Evolutionary conservation across 2,113 vertebrate genomes (phyloP), one percentile per base, ranked within the genome.

Genomic region (Erythrocercus mccallii): DNA sequence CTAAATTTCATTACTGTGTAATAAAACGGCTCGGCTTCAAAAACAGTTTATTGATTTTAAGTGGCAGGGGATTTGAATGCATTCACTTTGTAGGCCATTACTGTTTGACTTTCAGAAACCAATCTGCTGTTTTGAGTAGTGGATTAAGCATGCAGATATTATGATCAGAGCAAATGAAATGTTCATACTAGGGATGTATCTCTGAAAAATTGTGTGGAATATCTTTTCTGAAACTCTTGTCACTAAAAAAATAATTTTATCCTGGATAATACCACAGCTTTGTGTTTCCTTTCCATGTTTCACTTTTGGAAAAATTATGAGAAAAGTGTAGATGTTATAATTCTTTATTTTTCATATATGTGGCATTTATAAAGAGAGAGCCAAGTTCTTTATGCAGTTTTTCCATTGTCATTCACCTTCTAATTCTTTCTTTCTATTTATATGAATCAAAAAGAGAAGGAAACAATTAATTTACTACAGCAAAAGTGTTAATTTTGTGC

Each of bases 11-110:
- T 97, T 97, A 89, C 57, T 71, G n/a, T 64, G 80, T 90, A 96
- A 95, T 97, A 76, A 94, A 97, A 60, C 33, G 86, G 30, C 81
- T 97, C 73, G 87, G 54, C 62, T 97, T 97, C 81, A 72, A 95
- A 97, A 94, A 50, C 94, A 96, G 45, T 86, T 95, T 96, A 96
- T 96, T 97, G 96, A 93, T 91, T 97, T 54, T 94, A 38, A 88
- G 33, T 92, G 40, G 50, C 90, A 92, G 83, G 95, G 83, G 86
- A 94, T 92, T 95, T 88, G 35, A 92, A 92, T 84, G 54, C 15
- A 15, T 86, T 97, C 92, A 42, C 78, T 95, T 90, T 57, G 45
- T 86, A 76, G 85, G 64, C 60, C 1, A 3, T 79, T 91, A 84
- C 80, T 95, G 95, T 96, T 71, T 70, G 57, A 18, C 57, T 94